Evolutionary conservation across 2,113 vertebrate genomes (phyloP).

Genomic region (Nibea albiflora): DNA sequence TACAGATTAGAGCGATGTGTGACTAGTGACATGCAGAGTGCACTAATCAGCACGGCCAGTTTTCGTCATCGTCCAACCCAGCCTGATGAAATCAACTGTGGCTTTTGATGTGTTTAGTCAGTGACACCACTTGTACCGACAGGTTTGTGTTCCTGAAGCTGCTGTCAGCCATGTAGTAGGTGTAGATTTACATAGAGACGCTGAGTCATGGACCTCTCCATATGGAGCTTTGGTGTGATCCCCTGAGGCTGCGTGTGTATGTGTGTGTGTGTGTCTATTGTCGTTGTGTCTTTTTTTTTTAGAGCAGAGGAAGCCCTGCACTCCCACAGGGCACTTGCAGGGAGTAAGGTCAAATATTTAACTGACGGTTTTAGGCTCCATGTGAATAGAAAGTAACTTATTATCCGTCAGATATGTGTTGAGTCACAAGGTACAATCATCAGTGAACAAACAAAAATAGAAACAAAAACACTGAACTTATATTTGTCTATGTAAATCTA

Average conservation of each 20-base stretch:
- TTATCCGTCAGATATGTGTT: slow-evolving; percentile 13
- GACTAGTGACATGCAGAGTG: background rate
- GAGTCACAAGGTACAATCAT: background rate
- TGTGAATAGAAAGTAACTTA: slow-evolving; percentile 26
- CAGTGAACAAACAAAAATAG: background rate
- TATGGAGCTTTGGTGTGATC: slow-evolving; percentile 40
- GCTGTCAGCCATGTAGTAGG: slow-evolving; percentile 53
- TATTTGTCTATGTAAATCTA: background rate
- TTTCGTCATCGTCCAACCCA: slow-evolving; percentile 23
- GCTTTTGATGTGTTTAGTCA: slow-evolving; percentile 38
- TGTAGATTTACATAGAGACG: slow-evolving; percentile 66
- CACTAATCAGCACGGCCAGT: slow-evolving; percentile 22
- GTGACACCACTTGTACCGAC: slow-evolving; percentile 44
- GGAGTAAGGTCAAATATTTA: slow-evolving; percentile 48
- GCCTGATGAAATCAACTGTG: slow-evolving; percentile 31
- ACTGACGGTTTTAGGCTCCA: slow-evolving; percentile 4
- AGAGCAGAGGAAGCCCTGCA: slow-evolving; percentile 21
- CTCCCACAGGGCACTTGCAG: slow-evolving; percentile 39
- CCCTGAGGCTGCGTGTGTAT: slow-evolving; percentile 14
- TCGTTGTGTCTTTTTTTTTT: slow-evolving; percentile 26
- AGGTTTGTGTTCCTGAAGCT: slow-evolving; percentile 46
- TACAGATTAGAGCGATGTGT: background rate
- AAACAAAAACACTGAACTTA: background rate
- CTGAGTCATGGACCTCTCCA: slow-evolving; percentile 57
- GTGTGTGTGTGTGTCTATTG: slow-evolving; percentile 1